phyloP scores from a whole-genome alignment of 2,797 vertebrate genomes.

The Hydrocynus forskahlii region DNA sequence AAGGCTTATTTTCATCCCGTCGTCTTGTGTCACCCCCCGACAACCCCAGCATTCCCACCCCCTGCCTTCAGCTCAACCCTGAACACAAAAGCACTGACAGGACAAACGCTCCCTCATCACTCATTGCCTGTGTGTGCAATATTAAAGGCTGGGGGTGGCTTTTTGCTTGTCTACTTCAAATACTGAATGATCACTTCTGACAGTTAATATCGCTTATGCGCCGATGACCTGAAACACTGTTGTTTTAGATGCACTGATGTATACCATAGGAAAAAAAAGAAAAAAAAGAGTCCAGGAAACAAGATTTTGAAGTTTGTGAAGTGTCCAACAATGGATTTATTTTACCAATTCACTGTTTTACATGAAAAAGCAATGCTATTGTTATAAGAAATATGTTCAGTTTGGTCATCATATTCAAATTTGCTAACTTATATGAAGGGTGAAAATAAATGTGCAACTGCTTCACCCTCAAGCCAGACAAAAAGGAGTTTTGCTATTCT shows the following conservation, averaged over 20 bases:
- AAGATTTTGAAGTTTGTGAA: neutral
- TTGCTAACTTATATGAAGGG: neutral
- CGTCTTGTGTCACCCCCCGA: slow-evolving; percentile 45
- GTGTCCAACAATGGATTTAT: neutral
- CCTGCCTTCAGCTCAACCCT: slow-evolving; percentile 57
- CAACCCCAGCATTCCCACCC: slow-evolving; percentile 42
- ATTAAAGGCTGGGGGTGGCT: slow-evolving; percentile 1
- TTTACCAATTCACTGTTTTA: neutral
- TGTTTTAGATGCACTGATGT: neutral
- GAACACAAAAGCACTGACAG: slow-evolving; percentile 51
- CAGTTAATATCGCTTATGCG: neutral
- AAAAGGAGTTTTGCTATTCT: slow-evolving; percentile 15
- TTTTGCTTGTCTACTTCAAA: slow-evolving; percentile 27
- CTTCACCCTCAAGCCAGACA: neutral
- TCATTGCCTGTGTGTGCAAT: slow-evolving; percentile 36
- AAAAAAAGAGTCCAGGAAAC: neutral
- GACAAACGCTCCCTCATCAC: slow-evolving; percentile 44
- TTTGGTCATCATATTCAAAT: slow-evolving; percentile 13
- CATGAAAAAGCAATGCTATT: neutral
- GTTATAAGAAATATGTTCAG: neutral
- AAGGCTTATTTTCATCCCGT: slow-evolving; percentile 59
- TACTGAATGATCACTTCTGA: neutral
- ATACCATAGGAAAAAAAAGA: neutral
- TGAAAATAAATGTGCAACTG: neutral
- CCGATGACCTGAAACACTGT: neutral